Evolutionary conservation across 2,113 vertebrate species (phyloP), one percentile per base, ranked within the genome.

Genomic region (Anoplopoma fimbria): DNA sequence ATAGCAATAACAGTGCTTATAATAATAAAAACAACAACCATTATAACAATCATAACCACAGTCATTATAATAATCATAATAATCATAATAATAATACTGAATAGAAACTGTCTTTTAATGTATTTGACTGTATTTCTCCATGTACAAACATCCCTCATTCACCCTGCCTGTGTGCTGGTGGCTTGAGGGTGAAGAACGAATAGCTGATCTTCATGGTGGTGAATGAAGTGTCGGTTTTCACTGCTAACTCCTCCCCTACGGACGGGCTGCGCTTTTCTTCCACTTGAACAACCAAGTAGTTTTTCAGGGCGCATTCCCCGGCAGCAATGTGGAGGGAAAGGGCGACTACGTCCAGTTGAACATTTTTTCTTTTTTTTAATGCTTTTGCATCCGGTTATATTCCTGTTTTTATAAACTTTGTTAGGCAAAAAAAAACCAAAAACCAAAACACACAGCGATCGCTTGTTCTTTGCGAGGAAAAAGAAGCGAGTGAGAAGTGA

Each of bases 191-290:
- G 89, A 87, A 88, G 87, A 87, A 14, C 55, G 53, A 57, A 87
- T 86, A 84, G 91, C 84, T 85, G 68, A 87, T 87, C 84, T 81
- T n/a, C 91, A 84, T 82, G 83, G 51, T 75, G 87, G 10, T 94
- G 92, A 93, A 93, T 93, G 85, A 91, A 95, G 95, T 94, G 94
- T 95, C 94, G 93, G 90, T 92, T 96, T 96, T 94, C 95, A 95
- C 88, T 58, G 42, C 77, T 75, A 93, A 95, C 95, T 94, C 95
- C 95, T 93, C 94, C 95, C 94, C 94, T 92, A 85, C 85, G 91
- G 89, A 91, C 91, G 70, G 82, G 88, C 92, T 92, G 93, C 87
- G 89, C 89, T 89, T 90, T 92, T 91, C 91, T 92, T 94, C 93
- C 93, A 93, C 91, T 94, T 92, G 61, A 94, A 89, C 92, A 83